Base-by-base conservation (phyloP, 2,113 vertebrate species). In the Elaphurus davidianus region DNA sequence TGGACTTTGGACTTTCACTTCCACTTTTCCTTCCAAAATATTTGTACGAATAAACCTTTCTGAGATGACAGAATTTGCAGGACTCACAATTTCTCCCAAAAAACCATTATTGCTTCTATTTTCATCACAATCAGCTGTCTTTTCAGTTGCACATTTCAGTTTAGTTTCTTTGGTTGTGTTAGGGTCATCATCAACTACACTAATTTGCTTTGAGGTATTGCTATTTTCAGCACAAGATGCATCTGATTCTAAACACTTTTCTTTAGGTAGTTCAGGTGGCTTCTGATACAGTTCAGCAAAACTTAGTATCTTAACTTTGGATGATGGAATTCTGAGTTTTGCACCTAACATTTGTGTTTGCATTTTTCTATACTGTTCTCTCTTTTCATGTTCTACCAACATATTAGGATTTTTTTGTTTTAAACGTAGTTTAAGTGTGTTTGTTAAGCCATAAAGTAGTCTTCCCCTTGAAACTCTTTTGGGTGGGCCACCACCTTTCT, bases 381-480 rank as follows among this genome's bases (percentile, higher is more conserved):
- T 98, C 81, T 98, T 99, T 97, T 99, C 99, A n/a, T 99, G 99
- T 23, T 94, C 94, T 87, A 98, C 91, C 60, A 98, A 95, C 82
- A 98, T 98, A 36, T 86, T 95, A 0, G 99, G 98, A 84, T 99
- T 99, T 90, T 98, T 98, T 64, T 98, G 98, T 98, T 99, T 99
- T 78, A 99, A 97, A 67, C 99, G 99, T 21, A 99, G 98, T 83
- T 99, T 98, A 79, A 99, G 98, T 0, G 99, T 99, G 86, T 99
- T 99, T 40, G 99, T 99, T 83, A 99, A 98, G 19, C 99, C 99
- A 23, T 99, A 99, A 19, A 99, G 90, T 16, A 99, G 94, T 82
- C 98, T 99, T 76, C 98, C 99, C 86, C 96, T 98, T 0, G 97
- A 96, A 91, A 83, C 95, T 86, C 95, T 95, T 23, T 98, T 98